These are phyloP conservation scores for Sprattus sprattus DNA, from an alignment of 2,113 vertebrate species.

Conservation along the genomic window DNA sequence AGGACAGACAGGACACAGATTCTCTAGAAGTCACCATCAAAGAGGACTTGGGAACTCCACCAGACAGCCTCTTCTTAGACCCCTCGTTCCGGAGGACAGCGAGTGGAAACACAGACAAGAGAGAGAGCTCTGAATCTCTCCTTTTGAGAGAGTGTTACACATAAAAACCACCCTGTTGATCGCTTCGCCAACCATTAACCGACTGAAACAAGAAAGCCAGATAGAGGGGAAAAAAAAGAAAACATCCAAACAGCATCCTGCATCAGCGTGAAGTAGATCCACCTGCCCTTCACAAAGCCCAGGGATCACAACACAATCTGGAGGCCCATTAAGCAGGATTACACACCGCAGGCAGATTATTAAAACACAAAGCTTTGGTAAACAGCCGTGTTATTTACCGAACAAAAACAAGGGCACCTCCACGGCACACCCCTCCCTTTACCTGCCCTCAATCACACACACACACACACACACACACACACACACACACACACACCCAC, in stretches of 20 bases:
- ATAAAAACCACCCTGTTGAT: neutral
- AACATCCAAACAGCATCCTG: slow-evolving; percentile 68
- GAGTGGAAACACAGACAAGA: neutral
- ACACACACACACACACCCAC: neutral
- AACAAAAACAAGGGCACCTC: slow-evolving; percentile 44
- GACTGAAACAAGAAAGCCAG: neutral
- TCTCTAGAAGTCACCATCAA: neutral
- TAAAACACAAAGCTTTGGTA: slow-evolving; percentile 80
- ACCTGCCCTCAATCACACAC: slow-evolving; percentile 28
- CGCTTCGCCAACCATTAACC: slow-evolving; percentile 5
- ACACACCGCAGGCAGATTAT: slow-evolving; percentile 81
- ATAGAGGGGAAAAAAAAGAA: neutral
- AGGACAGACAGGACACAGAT: neutral
- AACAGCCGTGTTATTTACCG: slow-evolving; percentile 41
- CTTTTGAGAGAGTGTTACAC: neutral
- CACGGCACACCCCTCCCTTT: slow-evolving; percentile 32
- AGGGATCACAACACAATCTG: slow-evolving; percentile 81
- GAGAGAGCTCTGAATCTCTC: neutral
- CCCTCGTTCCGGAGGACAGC: neutral
- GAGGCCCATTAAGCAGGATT: slow-evolving; percentile 85
- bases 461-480: neutral
- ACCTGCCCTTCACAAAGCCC: slow-evolving; percentile 73
- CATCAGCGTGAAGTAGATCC: slow-evolving; percentile 77
- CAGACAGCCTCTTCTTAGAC: neutral
- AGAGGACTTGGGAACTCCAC: neutral